A percentile compares a stretch with the other conserved stretches of the same genome.
phyloP scores from a whole-genome alignment of 1,140 invertebrate species.

The Popillia japonica region DNA sequence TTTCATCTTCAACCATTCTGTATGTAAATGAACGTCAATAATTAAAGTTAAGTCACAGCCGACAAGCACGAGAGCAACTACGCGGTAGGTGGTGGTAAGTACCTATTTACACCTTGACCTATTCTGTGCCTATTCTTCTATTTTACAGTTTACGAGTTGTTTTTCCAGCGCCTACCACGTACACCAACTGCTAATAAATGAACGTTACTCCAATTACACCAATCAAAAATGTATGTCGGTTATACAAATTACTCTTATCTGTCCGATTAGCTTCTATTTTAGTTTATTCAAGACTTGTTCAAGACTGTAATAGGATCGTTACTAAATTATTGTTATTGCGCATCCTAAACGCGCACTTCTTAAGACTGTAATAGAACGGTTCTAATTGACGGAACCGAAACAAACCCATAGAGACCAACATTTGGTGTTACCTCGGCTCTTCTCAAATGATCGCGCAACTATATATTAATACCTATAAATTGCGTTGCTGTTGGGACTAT shows the following conservation, averaged over 20 bases:
- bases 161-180: neutral
- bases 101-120: neutral
- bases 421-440: no score
- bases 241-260: neutral
- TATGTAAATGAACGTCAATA: neutral
- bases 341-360: neutral
- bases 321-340: neutral
- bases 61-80: neutral
- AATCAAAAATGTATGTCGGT: neutral
- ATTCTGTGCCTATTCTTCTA: no score
- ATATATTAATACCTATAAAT: no score
- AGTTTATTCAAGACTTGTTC: neutral
- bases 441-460: no score
- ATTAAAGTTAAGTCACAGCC: neutral
- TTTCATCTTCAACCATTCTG: neutral
- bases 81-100: neutral
- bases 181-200: neutral
- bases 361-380: neutral
- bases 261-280: neutral
- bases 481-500: no score
- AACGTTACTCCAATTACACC: neutral
- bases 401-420: no score
- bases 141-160: neutral
- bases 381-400: neutral
- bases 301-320: neutral